A percentile compares a stretch with the other conserved stretches of the same genome.
These are phyloP conservation scores for Gastrophysa polygoni DNA, from an alignment of 2,888 invertebrate species.

Conservation along the genomic window DNA sequence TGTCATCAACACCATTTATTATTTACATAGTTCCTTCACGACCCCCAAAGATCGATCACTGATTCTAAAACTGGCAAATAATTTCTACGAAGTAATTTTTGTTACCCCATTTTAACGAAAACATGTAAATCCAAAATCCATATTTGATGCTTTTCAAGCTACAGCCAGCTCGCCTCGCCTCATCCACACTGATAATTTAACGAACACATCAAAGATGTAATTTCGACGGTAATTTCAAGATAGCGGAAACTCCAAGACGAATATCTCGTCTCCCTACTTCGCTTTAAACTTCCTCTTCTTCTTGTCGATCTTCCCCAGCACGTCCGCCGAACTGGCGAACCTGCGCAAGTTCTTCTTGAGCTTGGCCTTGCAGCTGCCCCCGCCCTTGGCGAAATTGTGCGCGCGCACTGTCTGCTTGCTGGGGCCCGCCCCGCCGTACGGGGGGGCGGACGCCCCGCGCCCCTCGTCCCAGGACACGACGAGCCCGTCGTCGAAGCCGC, in stretches of 20 bases:
- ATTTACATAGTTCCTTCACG: too few species aligned
- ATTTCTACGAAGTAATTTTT: too few species aligned
- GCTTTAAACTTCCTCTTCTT: slow-evolving; percentile 52
- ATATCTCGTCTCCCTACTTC: slow-evolving; percentile 38
- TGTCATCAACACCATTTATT: too few species aligned
- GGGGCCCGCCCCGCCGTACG: slow-evolving; percentile 42
- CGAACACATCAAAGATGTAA: not conserved
- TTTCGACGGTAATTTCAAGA: too few species aligned
- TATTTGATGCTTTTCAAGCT: too few species aligned
- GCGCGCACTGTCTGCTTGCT: slow-evolving; percentile 46
- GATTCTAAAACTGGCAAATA: too few species aligned
- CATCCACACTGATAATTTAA: not conserved
- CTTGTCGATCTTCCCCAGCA: slow-evolving; percentile 49
- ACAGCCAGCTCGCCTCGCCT: too few species aligned
- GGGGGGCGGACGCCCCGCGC: slow-evolving; percentile 35
- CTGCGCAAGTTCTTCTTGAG: slow-evolving; percentile 50
- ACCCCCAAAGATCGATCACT: too few species aligned
- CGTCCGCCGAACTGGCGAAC: slow-evolving; percentile 46
- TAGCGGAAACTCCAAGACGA: too few species aligned
- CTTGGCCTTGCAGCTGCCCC: too few species aligned
- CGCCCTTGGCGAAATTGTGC: slow-evolving; percentile 52
- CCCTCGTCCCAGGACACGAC: slow-evolving; percentile 56
- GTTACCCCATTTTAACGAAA: too few species aligned
- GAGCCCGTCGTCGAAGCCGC: slow-evolving; percentile 49
- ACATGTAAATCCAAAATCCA: too few species aligned